phyloP scores from a whole-genome alignment of 2,113 vertebrate genomes.

The Amazona guildingii region DNA sequence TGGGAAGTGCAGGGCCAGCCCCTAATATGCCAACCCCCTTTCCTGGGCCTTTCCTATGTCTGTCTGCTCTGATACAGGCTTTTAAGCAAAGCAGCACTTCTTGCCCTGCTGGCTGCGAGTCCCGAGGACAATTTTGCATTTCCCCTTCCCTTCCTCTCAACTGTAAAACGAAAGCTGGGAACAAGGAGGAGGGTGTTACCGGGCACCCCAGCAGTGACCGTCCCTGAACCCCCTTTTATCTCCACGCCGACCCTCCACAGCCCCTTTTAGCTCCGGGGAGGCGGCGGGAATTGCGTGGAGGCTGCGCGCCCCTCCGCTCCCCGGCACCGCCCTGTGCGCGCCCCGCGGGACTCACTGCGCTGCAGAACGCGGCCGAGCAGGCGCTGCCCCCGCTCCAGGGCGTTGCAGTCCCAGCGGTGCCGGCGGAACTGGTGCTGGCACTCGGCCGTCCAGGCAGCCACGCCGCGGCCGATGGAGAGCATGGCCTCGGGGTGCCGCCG shows the following conservation, averaged over 20 bases:
- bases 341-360: slow-evolving; percentile 80
- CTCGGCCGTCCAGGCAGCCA: slow-evolving; percentile 90
- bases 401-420: slow-evolving; percentile 95
- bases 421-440: slow-evolving; percentile 95
- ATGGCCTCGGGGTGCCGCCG: slow-evolving; percentile 88
- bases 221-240: rapidly evolving
- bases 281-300: background rate
- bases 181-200: rapidly evolving
- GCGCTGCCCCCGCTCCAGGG: slow-evolving; percentile 85
- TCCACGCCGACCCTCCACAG: rapidly evolving
- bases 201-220: background rate
- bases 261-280: background rate
- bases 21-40: rapidly evolving
- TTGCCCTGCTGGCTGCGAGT: background rate
- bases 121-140: background rate
- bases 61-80: background rate
- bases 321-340: background rate
- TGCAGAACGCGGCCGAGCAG: slow-evolving; percentile 88
- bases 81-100: background rate
- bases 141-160: background rate
- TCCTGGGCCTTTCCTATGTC: rapidly evolving
- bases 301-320: background rate
- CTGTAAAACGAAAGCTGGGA: rapidly evolving
- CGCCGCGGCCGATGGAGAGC: slow-evolving; percentile 88
- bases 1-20: background rate